Base-by-base conservation (phyloP, 2,888 invertebrate species). In the Nymphalis urticae region DNA sequence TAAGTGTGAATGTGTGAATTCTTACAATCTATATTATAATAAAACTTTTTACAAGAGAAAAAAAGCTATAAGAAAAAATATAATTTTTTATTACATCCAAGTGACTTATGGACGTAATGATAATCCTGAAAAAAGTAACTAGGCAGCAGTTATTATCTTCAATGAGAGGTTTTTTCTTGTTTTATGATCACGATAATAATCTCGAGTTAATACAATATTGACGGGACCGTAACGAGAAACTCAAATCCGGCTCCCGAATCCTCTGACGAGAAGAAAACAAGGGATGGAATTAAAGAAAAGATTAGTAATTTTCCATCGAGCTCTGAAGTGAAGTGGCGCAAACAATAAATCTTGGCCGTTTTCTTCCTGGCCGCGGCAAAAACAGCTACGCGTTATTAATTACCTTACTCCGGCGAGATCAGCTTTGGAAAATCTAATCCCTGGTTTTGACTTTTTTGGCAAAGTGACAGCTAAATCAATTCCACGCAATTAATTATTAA, bases 271-370 rank as follows among this genome's bases (percentile, higher is more conserved):
- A 69, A 68, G 65, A 63, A 69, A 72, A 71, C 70, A 73, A 71
- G 69, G 70, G 72, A 63, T 71, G 67, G 70, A 73, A 70, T 73
- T 73, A 72, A 72, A 73, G 72, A 67, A 72, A 73, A 72, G 73
- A 67, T 73, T 69, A 72, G 73, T 69, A 72, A 73, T 73, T 72
- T 70, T 66, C 72, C 73, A 64, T 70, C 73, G 61, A 61, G 80
- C 83, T 80, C 80, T 79, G 83, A 76, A 85, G 85, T 85, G 85
- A 85, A 78, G 77, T 79, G 84, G 82, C 82, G 82, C 82, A 78
- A 83, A 86, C 85, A 80, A 90, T 90, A 90, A 90, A 90, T 90
- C 89, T 90, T 87, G 80, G 77, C 82, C 80, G 83, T 84, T 88
- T 74, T 73, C 74, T 73, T 74, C 65, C 70, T 68, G 67, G 70